These are phyloP conservation scores for Diarsia mendica DNA, from an alignment of 2,888 invertebrate species.

Conservation along the genomic window DNA sequence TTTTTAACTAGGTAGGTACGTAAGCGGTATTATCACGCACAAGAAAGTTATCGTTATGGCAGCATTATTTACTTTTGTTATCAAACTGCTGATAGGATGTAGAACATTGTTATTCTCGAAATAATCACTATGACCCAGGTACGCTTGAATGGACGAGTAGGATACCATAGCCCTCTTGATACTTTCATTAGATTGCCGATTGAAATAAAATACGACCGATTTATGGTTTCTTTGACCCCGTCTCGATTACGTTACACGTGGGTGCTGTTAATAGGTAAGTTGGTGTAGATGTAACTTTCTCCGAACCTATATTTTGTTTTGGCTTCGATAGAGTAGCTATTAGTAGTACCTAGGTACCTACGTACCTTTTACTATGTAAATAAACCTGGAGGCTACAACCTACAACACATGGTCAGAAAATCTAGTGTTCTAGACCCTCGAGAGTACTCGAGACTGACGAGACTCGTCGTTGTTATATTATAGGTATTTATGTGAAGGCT, in stretches of 20 bases:
- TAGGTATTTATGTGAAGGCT: not conserved
- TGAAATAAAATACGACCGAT: conserved; percentile 23
- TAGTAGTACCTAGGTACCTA: not conserved
- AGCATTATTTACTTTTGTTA: conserved; percentile 32
- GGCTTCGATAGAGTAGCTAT: not conserved
- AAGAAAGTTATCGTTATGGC: conserved; percentile 8
- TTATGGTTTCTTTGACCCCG: conserved; percentile 56
- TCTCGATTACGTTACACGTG: conserved; percentile 20
- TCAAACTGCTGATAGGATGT: conserved; percentile 24
- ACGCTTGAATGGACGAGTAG: conserved; percentile 1
- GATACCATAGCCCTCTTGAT: conserved; percentile 23
- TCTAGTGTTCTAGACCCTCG: not conserved
- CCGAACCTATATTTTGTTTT: conserved; percentile 28
- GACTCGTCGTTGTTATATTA: not conserved
- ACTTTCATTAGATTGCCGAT: conserved; percentile 12
- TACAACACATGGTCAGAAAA: not conserved
- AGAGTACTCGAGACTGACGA: too few species aligned
- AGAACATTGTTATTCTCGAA: not conserved
- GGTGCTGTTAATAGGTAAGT: conserved; percentile 34
- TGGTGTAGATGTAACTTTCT: conserved; percentile 41
- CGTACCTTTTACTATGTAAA: not conserved
- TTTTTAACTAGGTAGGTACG: not conserved
- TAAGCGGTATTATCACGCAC: conserved; percentile 1
- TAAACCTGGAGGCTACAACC: not conserved
- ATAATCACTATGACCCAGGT: not conserved